phyloP scores from a whole-genome alignment of 2,113 vertebrate genomes.

The Clarias macrocephalus region DNA sequence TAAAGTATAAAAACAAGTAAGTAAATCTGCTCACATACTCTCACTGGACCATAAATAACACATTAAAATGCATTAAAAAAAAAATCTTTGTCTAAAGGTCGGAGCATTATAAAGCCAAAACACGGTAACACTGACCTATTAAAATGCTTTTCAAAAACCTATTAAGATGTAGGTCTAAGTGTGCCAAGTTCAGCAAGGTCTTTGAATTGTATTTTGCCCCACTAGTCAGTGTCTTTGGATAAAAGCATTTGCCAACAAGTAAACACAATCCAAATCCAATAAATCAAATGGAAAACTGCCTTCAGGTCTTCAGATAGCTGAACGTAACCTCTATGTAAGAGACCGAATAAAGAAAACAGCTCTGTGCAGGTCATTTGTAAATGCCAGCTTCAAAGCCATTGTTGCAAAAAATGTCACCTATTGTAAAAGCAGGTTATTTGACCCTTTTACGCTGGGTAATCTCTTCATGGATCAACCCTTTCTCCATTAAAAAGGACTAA shows the following conservation, averaged over 20 bases:
- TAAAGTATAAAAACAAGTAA: background rate
- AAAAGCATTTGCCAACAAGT: background rate
- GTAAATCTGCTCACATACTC: background rate
- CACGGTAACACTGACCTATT: background rate
- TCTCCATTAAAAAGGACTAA: background rate
- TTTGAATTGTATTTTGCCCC: background rate
- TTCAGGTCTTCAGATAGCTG: background rate
- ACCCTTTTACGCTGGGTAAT: background rate
- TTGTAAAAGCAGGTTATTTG: background rate
- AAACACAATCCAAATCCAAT: background rate
- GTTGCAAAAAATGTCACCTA: background rate
- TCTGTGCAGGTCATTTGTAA: background rate
- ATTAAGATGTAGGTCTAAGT: background rate
- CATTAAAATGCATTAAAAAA: background rate
- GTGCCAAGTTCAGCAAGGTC: background rate
- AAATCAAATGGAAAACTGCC: background rate
- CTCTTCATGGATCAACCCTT: background rate
- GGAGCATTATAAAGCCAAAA: background rate
- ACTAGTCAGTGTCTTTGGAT: background rate
- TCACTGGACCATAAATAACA: background rate
- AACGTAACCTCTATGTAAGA: background rate
- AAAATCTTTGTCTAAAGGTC: background rate
- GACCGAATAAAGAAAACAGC: background rate
- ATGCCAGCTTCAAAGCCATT: background rate
- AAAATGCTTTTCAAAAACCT: background rate